Evolutionary conservation across 2,113 vertebrate species (phyloP).

Genomic region (Grantiella picta): DNA sequence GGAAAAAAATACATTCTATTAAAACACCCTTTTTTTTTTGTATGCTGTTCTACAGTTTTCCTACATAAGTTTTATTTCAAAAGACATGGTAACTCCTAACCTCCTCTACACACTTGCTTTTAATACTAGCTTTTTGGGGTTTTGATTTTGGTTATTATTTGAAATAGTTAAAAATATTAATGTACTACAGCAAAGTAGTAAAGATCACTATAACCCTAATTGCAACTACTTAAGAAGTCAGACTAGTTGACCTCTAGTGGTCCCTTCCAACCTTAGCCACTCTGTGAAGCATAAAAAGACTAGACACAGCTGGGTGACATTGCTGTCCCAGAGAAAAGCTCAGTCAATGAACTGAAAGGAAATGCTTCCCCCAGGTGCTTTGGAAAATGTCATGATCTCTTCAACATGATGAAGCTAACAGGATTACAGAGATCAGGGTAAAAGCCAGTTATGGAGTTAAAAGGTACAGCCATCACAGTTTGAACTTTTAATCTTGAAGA

Average conservation of each 20-base stretch:
- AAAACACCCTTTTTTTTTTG: not conserved
- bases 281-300: constrained; percentile 37
- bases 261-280: not conserved
- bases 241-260: not conserved
- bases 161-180: not conserved
- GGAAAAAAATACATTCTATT: not conserved
- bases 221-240: constrained; percentile 10
- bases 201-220: constrained; percentile 39
- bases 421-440: constrained; percentile 59
- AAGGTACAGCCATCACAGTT: constrained; percentile 63
- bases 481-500: constrained; percentile 67
- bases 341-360: constrained; percentile 54
- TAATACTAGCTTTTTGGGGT: not conserved
- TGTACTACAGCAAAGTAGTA: not conserved
- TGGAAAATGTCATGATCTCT: constrained; percentile 69
- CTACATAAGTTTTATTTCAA: not conserved
- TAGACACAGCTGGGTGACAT: constrained; percentile 30
- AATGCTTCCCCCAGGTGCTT: constrained; percentile 51
- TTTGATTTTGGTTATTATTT: not conserved
- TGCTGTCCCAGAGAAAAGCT: constrained; percentile 18
- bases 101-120: not conserved
- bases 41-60: not conserved
- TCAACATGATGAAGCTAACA: constrained; percentile 59
- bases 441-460: constrained; percentile 58
- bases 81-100: not conserved